Conservation (phyloP, 1,140 invertebrate genomes). For the Rhynchophorus ferrugineus region DNA sequence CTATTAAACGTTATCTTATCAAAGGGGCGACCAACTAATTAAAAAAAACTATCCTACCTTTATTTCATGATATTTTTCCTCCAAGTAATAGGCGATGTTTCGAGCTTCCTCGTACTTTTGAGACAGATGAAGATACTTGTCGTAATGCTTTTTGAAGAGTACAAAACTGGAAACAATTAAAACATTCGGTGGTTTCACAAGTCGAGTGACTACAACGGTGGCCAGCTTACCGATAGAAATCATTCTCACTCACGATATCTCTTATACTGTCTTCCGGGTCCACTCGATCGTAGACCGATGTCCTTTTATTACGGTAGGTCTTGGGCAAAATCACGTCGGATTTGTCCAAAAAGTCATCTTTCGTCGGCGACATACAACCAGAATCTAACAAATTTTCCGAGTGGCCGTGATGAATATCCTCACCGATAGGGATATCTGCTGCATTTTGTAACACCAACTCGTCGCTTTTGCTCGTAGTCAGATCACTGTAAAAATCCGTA, state of each 20-base stretch:
- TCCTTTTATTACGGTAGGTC: constrained; percentile 23
- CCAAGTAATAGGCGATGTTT: constrained; percentile 54
- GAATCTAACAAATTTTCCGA: constrained; percentile 37
- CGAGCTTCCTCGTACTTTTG: constrained; percentile 55
- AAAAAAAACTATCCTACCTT: no score
- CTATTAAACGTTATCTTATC: no score
- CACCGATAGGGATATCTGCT: constrained; percentile 31
- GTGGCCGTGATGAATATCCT: constrained; percentile 38
- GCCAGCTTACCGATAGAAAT: constrained; percentile 50
- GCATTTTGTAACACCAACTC: constrained; percentile 39
- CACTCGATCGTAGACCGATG: constrained; percentile 43
- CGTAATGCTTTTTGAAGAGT: constrained; percentile 57
- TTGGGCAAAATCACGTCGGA: constrained; percentile 29
- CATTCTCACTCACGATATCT: constrained; percentile 57
- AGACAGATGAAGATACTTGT: constrained; percentile 53
- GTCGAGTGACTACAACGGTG: no score
- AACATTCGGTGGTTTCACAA: no score
- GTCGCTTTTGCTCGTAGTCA: constrained; percentile 39
- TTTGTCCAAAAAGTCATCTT: constrained; percentile 35
- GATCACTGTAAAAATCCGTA: constrained; percentile 36
- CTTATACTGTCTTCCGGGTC: constrained; percentile 58
- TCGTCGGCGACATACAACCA: constrained; percentile 28
- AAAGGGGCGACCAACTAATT: no score
- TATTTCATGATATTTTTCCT: constrained; percentile 59
- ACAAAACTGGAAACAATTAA: constrained; percentile 47